Percentiles rank a stretch among this genome's conserved stretches.
Conservation (phyloP, 2,888 invertebrate species). For the Rhamphomyia laevipes region DNA sequence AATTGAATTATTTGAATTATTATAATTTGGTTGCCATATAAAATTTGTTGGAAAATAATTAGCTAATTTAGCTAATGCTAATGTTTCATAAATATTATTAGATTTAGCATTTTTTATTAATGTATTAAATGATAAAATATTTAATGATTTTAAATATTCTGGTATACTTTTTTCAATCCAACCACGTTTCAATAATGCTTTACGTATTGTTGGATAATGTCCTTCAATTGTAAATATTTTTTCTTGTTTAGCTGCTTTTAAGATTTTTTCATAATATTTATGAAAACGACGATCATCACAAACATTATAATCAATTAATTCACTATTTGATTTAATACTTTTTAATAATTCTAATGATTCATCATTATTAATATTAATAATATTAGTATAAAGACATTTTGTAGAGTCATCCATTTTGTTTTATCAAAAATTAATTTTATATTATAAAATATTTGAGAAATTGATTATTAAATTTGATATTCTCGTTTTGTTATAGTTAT, state of each 20-base stretch:
- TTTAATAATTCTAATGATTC: too few relatives aligned
- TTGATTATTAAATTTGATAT: too few relatives aligned
- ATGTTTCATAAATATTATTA: slow-evolving; percentile 32
- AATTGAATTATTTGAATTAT: neutral
- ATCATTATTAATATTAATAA: too few relatives aligned
- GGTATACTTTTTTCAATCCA: slow-evolving; percentile 60
- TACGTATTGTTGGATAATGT: slow-evolving; percentile 25
- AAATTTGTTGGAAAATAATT: slow-evolving; percentile 53
- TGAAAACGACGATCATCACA: neutral
- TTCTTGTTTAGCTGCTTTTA: slow-evolving; percentile 29
- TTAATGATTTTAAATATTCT: slow-evolving; percentile 25
- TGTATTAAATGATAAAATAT: slow-evolving; percentile 24
- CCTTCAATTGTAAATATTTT: slow-evolving; percentile 33
- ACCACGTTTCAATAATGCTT: slow-evolving; percentile 49
- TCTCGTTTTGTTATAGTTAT: too few relatives aligned
- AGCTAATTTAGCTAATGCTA: slow-evolving; percentile 48
- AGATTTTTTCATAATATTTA: slow-evolving; percentile 16
- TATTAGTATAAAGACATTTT: too few relatives aligned
- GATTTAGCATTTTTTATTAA: slow-evolving; percentile 26
- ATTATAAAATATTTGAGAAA: too few relatives aligned
- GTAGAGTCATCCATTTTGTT: too few relatives aligned
- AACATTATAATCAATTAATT: too few relatives aligned
- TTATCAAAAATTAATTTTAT: too few relatives aligned
- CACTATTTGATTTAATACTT: too few relatives aligned
- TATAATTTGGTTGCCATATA: slow-evolving; percentile 52